phyloP scores from a whole-genome alignment of 1,140 invertebrate genomes.

The Drosophila athabasca region DNA sequence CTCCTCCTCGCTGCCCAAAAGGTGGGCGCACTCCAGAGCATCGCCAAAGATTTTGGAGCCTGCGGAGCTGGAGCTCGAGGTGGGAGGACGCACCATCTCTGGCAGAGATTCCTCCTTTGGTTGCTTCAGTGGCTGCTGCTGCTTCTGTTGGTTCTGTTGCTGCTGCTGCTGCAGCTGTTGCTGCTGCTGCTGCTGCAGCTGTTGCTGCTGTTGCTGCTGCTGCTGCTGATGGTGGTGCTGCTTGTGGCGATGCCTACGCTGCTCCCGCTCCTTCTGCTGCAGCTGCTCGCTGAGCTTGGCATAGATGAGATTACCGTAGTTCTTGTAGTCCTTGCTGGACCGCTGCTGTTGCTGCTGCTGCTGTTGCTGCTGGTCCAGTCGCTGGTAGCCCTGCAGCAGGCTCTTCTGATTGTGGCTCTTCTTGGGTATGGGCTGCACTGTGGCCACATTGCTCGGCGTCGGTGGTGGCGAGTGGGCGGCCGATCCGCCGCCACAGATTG shows the following conservation, averaged over 20 bases:
- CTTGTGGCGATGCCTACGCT: constrained; percentile 65
- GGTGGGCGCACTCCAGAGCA: constrained; percentile 75
- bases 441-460: constrained; percentile 73
- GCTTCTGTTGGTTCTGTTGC: background rate
- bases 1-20: constrained; percentile 78
- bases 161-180: constrained; percentile 7
- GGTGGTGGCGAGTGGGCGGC: constrained; percentile 60
- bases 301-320: constrained; percentile 80
- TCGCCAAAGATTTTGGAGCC: constrained; percentile 67
- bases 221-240: constrained; percentile 49
- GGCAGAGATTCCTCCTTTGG: no score
- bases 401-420: constrained; percentile 57
- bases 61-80: constrained; percentile 58
- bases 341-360: constrained; percentile 38
- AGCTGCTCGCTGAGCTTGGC: constrained; percentile 79
- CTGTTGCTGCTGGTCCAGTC: constrained; percentile 44
- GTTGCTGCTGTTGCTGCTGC: constrained; percentile 28
- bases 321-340: constrained; percentile 71
- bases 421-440: constrained; percentile 75
- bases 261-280: constrained; percentile 73
- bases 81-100: constrained; percentile 33
- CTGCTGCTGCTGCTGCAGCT: constrained; percentile 18
- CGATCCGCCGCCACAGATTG: constrained; percentile 84
- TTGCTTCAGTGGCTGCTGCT: constrained; percentile 9
- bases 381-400: constrained; percentile 65